Base-by-base conservation (phyloP, 92 coral and sea anemone species). In the Umimayanthus chanpuru region DNA sequence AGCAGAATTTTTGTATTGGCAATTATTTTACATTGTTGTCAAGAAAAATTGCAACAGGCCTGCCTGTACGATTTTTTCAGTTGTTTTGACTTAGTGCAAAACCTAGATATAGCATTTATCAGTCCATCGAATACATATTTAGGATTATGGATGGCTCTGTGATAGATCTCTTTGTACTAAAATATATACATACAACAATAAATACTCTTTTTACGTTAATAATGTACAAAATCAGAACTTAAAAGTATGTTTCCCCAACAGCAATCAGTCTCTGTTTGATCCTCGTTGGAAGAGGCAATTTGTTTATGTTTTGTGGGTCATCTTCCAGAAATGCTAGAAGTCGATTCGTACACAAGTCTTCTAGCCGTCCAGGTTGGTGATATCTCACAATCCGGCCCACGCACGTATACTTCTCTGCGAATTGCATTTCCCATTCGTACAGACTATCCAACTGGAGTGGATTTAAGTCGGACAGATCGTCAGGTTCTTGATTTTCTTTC, bases 381-480 rank as follows among this genome's bases (percentile, higher is more conserved):
- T 81, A 92, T 26, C 84, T 87, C n/a, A 97, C 99, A 38, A 97
- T 88, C 38, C 88, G 90, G 21, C 99, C 99, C 56, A 97, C 95
- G 73, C 92, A 92, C 29, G 86, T 90, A 68, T 97, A 95, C 81
- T 92, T 91, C 82, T 97, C 98, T 10, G 85, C 73, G 85, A 90
- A 97, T 83, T 95, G 96, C 91, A 90, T 97, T 80, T 95, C 98
- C 91, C 96, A 93, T 61, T 97, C 98, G 49, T 90, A 89, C 10
- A 97, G 93, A 85, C 92, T 94, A 81, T 93, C 96, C 84, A 90
- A 43, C 68, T 97, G 98, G 26, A 97, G 89, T 3, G 98, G 93
- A 85, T 95, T 94, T 56, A 97, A 89, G 85, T 97, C 98, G 4
- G 94, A 88, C 41, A 97, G 88, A 58, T 95, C 95, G 84, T 97